These are phyloP conservation scores for Muscicapa striata DNA, from an alignment of 2,797 vertebrate species.

Conservation along the genomic window DNA sequence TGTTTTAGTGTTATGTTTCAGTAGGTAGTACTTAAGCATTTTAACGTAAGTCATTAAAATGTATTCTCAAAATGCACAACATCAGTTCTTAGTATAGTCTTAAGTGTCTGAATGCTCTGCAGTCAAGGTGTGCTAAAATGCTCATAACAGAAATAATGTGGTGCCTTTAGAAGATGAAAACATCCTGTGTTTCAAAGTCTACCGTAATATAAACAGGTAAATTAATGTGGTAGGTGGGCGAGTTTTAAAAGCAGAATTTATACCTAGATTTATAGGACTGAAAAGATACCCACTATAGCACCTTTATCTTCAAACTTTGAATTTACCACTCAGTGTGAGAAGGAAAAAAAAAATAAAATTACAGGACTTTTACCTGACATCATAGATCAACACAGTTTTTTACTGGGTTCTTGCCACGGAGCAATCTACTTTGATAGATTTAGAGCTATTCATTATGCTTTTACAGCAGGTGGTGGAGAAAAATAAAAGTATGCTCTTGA, in stretches of 20 bases:
- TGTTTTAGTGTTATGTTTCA: background rate
- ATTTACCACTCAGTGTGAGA: background rate
- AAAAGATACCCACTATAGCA: background rate
- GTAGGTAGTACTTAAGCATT: background rate
- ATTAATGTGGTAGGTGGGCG: background rate
- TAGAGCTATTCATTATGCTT: constrained; percentile 20
- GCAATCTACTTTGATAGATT: constrained; percentile 7
- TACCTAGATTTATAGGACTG: background rate
- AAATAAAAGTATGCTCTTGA: constrained; percentile 24
- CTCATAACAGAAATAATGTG: background rate
- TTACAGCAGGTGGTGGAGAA: background rate
- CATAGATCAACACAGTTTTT: background rate
- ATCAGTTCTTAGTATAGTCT: background rate
- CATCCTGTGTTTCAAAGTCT: background rate
- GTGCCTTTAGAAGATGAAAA: background rate
- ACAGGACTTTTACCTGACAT: background rate
- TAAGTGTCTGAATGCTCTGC: background rate
- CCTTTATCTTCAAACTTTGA: background rate
- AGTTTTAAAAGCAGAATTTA: background rate
- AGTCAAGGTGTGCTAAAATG: background rate
- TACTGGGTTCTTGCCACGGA: background rate
- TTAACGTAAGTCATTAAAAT: background rate
- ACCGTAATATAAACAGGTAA: background rate
- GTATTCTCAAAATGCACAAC: background rate
- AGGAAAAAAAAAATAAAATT: background rate